Conservation (phyloP, 2,797 vertebrate species). For the Coregonus ussuriensis region DNA sequence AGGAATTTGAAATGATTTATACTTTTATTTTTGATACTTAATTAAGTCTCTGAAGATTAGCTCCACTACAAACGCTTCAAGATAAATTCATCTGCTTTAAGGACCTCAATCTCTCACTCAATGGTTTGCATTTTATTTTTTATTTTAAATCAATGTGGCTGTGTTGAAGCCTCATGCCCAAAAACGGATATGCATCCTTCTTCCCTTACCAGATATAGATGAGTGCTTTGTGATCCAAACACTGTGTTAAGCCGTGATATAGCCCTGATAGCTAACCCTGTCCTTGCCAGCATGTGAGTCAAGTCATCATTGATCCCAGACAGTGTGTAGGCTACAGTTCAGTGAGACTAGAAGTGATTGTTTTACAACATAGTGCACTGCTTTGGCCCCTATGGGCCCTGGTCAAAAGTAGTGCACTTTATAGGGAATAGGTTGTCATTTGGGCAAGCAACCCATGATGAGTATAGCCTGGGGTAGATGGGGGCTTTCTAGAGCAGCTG, state of each 20-base stretch:
- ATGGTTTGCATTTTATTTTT: conserved; percentile 40
- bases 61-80: conserved; percentile 64
- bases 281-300: conserved; percentile 35
- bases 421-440: background rate
- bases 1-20: too few species aligned
- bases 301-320: conserved; percentile 54
- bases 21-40: too few species aligned
- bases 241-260: conserved; percentile 23
- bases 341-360: conserved; percentile 38
- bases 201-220: conserved; percentile 44
- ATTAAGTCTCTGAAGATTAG: conserved; percentile 51
- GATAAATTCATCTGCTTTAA: conserved; percentile 59
- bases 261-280: conserved; percentile 22
- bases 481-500: conserved; percentile 53
- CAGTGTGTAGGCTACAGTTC: conserved; percentile 34
- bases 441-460: conserved; percentile 24
- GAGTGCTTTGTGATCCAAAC: conserved; percentile 31
- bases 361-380: conserved; percentile 61
- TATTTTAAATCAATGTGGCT: conserved; percentile 5
- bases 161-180: conserved; percentile 13
- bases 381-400: conserved; percentile 28
- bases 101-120: conserved; percentile 32
- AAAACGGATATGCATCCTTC: conserved; percentile 33
- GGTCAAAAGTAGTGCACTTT: too few species aligned
- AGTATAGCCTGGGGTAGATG: conserved; percentile 60